These are phyloP conservation scores for Fabriciana adippe DNA, from an alignment of 2,888 invertebrate species.

Conservation along the genomic window DNA sequence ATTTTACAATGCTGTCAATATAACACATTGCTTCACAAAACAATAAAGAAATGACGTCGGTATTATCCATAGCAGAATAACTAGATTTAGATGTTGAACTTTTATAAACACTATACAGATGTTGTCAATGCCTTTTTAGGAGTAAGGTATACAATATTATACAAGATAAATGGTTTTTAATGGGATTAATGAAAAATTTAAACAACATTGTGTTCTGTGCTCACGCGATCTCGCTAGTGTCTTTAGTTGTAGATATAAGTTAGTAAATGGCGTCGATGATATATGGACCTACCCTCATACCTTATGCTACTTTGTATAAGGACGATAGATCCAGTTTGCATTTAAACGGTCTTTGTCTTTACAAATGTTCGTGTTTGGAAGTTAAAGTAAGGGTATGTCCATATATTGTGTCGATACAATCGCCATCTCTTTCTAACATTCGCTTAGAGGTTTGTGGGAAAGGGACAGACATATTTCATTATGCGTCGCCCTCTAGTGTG, in stretches of 20 bases:
- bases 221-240: constrained; percentile 81
- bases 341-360: constrained; percentile 5
- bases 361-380: constrained; percentile 56
- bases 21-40: constrained; percentile 26
- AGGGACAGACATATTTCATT: constrained; percentile 43
- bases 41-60: constrained; percentile 14
- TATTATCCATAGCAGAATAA: constrained; percentile 50
- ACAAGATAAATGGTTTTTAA: constrained; percentile 44
- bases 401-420: constrained; percentile 1
- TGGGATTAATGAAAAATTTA: constrained; percentile 17
- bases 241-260: constrained; percentile 78
- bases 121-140: constrained; percentile 75
- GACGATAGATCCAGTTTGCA: too few species aligned
- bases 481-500: constrained; percentile 50
- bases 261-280: constrained; percentile 48
- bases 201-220: constrained; percentile 73
- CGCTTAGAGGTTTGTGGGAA: constrained; percentile 41
- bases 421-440: constrained; percentile 48
- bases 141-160: constrained; percentile 53
- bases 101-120: constrained; percentile 63
- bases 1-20: constrained; percentile 7
- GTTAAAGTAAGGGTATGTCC: constrained; percentile 51
- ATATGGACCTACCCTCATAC: constrained; percentile 18
- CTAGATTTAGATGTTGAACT: constrained; percentile 53
- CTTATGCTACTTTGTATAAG: neutral